phyloP scores from a whole-genome alignment of 2,888 invertebrate genomes.

The Onthophagus sagittarius region DNA sequence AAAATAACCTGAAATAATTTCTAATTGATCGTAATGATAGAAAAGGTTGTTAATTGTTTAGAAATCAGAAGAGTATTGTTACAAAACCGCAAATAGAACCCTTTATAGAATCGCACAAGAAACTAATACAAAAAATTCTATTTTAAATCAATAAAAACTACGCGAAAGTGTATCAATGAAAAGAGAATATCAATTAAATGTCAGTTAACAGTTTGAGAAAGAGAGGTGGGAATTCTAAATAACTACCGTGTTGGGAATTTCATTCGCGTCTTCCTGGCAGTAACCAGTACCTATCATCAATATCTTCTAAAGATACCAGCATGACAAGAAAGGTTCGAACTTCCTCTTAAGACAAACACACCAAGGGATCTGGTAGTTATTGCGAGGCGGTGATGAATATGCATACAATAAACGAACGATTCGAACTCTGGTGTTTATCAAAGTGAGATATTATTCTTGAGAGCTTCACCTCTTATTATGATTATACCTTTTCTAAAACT shows the following conservation, averaged over 20 bases:
- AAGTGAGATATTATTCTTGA: background rate
- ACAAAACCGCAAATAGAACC: too few species aligned
- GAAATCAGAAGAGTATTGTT: too few species aligned
- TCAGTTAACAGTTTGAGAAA: background rate
- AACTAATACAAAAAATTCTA: too few species aligned
- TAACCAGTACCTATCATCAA: background rate
- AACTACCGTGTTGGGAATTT: constrained; percentile 1
- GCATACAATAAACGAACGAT: background rate
- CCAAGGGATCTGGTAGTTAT: background rate
- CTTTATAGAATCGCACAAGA: too few species aligned
- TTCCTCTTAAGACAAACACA: background rate
- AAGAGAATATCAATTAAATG: background rate
- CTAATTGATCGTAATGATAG: too few species aligned
- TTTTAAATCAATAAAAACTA: background rate
- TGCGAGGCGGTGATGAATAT: background rate
- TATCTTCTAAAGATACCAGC: background rate
- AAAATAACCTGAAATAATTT: too few species aligned
- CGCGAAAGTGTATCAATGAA: too few species aligned
- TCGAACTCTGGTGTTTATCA: background rate
- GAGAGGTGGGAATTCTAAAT: background rate
- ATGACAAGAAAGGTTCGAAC: background rate
- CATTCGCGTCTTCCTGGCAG: background rate
- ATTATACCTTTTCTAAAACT: background rate
- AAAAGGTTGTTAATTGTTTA: too few species aligned
- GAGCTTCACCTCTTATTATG: background rate